Percentiles rank a stretch among this genome's conserved stretches.
These are phyloP conservation scores for Ceratosolen fusciceps DNA, from an alignment of 1,140 invertebrate genomes.

Conservation along the genomic window DNA sequence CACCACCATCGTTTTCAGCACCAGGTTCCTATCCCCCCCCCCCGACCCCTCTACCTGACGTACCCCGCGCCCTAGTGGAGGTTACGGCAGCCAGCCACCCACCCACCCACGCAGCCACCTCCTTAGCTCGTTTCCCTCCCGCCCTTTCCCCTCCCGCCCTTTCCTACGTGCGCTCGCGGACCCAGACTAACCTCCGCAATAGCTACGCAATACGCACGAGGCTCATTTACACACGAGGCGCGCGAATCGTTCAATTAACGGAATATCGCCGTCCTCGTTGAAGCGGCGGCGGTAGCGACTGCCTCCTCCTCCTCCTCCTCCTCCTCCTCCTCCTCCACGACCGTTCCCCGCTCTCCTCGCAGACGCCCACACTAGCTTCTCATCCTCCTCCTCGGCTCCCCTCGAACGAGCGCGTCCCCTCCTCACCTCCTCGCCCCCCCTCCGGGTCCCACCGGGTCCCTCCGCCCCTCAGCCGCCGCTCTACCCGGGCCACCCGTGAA, in stretches of 20 bases:
- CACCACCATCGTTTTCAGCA: no score
- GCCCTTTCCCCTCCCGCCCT: background rate
- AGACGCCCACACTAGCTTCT: background rate
- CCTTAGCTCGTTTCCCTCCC: background rate
- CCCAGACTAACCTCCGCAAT: background rate
- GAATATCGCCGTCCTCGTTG: slow-evolving; percentile 56
- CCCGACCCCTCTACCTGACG: background rate
- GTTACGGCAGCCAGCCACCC: slow-evolving; percentile 14
- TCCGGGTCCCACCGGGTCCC: background rate
- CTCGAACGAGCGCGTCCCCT: background rate
- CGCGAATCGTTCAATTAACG: slow-evolving; percentile 70
- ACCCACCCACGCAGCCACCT: background rate
- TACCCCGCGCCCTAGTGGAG: background rate
- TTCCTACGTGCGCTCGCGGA: slow-evolving; percentile 23
- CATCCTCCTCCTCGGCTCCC: background rate
- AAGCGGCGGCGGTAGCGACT: background rate
- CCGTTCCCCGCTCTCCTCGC: slow-evolving; percentile 17
- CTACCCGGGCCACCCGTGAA: slow-evolving; percentile 28
- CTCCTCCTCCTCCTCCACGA: background rate
- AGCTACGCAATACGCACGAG: slow-evolving; percentile 16
- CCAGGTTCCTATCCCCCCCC: slow-evolving; percentile 54
- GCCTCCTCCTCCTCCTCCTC: background rate
- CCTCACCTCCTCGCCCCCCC: background rate
- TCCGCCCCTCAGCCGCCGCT: no score
- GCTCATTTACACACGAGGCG: slow-evolving; percentile 6